Evolutionary conservation across 2,797 vertebrate genomes (phyloP).

Genomic region (Gymnocypris eckloni): DNA sequence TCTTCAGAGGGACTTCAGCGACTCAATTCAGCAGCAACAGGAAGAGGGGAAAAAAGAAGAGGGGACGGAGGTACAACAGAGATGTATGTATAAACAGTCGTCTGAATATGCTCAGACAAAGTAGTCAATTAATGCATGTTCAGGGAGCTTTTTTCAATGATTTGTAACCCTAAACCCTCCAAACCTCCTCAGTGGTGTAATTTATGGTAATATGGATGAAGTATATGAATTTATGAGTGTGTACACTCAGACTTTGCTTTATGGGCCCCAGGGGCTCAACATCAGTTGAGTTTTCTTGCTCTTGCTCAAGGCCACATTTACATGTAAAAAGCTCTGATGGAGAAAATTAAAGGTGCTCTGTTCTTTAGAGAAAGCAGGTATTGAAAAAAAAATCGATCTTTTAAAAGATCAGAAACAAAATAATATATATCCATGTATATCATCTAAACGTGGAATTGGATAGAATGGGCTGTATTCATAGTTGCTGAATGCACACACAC

Average conservation of each 20-base stretch:
- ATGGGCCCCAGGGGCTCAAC: conserved; percentile 58
- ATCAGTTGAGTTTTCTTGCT: conserved; percentile 67
- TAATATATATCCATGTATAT: background rate
- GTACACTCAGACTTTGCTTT: conserved; percentile 28
- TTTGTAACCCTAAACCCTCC: background rate
- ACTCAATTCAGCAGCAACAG: conserved; percentile 55
- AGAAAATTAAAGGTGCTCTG: background rate
- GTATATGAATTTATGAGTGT: background rate
- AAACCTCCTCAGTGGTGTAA: background rate
- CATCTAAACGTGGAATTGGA: background rate
- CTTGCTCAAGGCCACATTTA: conserved; percentile 65
- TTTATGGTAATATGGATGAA: conserved; percentile 4
- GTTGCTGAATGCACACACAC: background rate
- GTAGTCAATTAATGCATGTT: background rate
- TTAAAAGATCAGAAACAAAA: background rate
- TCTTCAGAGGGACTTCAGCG: conserved; percentile 65
- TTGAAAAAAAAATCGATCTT: background rate
- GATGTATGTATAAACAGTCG: conserved; percentile 11
- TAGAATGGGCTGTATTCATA: background rate
- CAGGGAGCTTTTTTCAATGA: background rate
- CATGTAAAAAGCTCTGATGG: background rate
- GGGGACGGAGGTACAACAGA: background rate
- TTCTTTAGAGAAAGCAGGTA: background rate
- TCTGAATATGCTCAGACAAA: conserved; percentile 17
- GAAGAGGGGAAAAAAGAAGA: background rate